These are phyloP conservation scores for Toxotes lorentzi DNA, from an alignment of 2,797 vertebrate genomes.

Conservation along the genomic window DNA sequence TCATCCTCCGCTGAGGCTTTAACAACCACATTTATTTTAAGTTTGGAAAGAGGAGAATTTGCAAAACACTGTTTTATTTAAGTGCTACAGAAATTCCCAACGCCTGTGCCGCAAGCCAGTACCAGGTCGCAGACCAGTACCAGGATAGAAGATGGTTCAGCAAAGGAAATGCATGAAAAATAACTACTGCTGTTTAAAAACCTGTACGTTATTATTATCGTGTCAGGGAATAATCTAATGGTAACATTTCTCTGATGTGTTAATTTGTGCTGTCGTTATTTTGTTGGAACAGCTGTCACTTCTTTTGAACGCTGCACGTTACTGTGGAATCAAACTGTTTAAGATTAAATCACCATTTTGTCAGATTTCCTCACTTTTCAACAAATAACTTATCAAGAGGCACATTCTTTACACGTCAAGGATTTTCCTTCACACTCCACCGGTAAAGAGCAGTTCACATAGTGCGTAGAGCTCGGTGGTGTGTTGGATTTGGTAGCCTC, in stretches of 20 bases:
- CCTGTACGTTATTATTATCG: too few species aligned
- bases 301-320: too few species aligned
- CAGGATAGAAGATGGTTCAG: too few species aligned
- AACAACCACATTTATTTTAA: too few species aligned
- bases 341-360: neutral
- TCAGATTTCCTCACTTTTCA: slow-evolving; percentile 18
- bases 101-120: neutral
- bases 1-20: neutral
- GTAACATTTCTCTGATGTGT: too few species aligned
- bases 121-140: too few species aligned
- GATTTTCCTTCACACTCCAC: slow-evolving; percentile 33
- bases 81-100: neutral
- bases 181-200: too few species aligned
- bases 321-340: neutral
- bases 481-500: slow-evolving; percentile 9
- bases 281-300: too few species aligned
- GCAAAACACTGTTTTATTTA: neutral
- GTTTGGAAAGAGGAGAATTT: too few species aligned
- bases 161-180: too few species aligned
- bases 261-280: too few species aligned
- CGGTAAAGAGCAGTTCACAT: slow-evolving; percentile 1
- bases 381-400: slow-evolving; percentile 37
- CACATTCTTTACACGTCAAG: slow-evolving; percentile 23
- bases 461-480: slow-evolving; percentile 1
- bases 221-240: too few species aligned